Evolutionary conservation across 1,140 invertebrate genomes (phyloP).

Genomic region (Mactra quadrangularis): DNA sequence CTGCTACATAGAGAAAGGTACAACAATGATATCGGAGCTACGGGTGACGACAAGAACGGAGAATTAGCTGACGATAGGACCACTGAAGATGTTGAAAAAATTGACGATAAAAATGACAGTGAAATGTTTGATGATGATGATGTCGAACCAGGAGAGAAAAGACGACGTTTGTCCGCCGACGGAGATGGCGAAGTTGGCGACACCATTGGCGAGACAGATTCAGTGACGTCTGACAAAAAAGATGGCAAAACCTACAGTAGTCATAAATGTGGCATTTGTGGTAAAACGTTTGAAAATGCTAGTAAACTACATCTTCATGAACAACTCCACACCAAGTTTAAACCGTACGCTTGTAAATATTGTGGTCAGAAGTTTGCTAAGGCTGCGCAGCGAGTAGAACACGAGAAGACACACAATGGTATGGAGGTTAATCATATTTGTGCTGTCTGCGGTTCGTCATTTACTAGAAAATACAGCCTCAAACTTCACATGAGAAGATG

Average conservation of each 20-base stretch:
- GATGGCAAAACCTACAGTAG: slow-evolving; percentile 47
- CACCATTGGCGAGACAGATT: not conserved
- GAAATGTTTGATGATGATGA: slow-evolving; percentile 23
- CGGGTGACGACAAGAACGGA: not conserved
- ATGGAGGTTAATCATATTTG: slow-evolving; percentile 85
- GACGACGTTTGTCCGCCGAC: slow-evolving; percentile 29
- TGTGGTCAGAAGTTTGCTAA: slow-evolving; percentile 76
- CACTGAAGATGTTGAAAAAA: slow-evolving; percentile 29
- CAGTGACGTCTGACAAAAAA: slow-evolving; percentile 51
- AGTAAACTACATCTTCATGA: slow-evolving; percentile 73
- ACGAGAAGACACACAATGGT: slow-evolving; percentile 75
- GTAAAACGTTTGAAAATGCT: slow-evolving; percentile 68
- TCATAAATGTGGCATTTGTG: slow-evolving; percentile 75
- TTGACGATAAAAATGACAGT: slow-evolving; percentile 5
- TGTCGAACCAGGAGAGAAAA: slow-evolving; percentile 49
- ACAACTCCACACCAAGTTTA: slow-evolving; percentile 75
- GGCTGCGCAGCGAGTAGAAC: slow-evolving; percentile 69
- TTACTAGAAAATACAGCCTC: slow-evolving; percentile 85
- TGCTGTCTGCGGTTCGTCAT: slow-evolving; percentile 85
- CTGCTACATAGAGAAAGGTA: slow-evolving; percentile 12
- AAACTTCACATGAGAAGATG: slow-evolving; percentile 85
- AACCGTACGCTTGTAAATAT: slow-evolving; percentile 74
- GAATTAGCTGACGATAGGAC: slow-evolving; percentile 25
- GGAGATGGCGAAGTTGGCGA: slow-evolving; percentile 40
- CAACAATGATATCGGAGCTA: slow-evolving; percentile 29